These are phyloP conservation scores for Hoplodrina blanda DNA, from an alignment of 2,888 invertebrate genomes.

Conservation along the genomic window DNA sequence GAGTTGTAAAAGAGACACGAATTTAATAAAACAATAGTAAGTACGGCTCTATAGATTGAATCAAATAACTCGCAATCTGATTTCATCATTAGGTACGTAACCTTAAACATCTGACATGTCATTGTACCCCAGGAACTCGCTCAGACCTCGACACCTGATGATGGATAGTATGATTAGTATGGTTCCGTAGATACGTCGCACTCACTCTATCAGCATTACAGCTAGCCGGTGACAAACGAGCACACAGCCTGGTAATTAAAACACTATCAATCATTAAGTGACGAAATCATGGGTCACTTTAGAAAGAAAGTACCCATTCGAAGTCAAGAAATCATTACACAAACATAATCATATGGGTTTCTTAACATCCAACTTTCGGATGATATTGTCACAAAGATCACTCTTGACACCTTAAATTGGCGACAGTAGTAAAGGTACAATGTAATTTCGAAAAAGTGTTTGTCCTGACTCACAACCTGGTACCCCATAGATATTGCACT, in stretches of 20 bases:
- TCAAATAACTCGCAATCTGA: no score
- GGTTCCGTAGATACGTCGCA: constrained; percentile 41
- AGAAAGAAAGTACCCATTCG: constrained; percentile 1
- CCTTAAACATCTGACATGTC: constrained; percentile 4
- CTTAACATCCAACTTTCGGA: neutral
- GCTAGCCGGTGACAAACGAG: constrained; percentile 55
- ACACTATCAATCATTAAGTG: constrained; percentile 53
- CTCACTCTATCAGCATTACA: constrained; percentile 53
- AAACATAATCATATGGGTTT: neutral
- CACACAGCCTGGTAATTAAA: constrained; percentile 42
- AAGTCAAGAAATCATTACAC: neutral
- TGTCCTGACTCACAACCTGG: no score
- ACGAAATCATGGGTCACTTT: constrained; percentile 26
- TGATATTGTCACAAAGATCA: no score
- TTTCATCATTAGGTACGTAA: neutral
- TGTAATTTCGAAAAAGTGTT: no score
- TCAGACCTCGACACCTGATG: constrained; percentile 25
- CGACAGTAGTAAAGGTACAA: no score
- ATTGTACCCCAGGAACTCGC: constrained; percentile 12
- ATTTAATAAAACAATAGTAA: neutral
- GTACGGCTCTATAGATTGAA: neutral
- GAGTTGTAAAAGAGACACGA: neutral
- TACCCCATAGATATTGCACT: no score
- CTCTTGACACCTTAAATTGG: no score
- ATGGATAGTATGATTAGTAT: constrained; percentile 44